Percentiles rank a stretch among this genome's conserved stretches.
Conservation (phyloP, 2,888 invertebrate genomes). For the Lydus trimaculatus region DNA sequence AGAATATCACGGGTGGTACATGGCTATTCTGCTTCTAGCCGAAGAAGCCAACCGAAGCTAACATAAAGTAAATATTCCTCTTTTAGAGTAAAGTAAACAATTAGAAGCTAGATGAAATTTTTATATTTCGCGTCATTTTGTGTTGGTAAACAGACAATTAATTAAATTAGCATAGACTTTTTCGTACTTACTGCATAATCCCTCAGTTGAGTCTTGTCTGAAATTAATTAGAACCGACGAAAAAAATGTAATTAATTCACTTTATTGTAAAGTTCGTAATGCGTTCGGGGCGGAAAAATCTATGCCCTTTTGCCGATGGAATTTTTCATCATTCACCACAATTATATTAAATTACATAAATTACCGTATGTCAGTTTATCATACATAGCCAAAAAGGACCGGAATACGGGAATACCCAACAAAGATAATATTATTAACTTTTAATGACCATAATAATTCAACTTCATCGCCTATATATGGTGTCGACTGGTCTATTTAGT, state of each 20-base stretch:
- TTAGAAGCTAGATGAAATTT: not conserved
- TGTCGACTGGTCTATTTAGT: conserved; percentile 21
- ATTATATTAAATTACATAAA: conserved; percentile 4
- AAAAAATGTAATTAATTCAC: not conserved
- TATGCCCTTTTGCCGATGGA: too few species aligned
- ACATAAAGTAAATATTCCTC: too few species aligned
- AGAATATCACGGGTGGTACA: too few species aligned
- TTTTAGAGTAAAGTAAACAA: not conserved
- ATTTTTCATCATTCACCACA: not conserved
- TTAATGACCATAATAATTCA: conserved; percentile 35
- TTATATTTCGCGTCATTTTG: not conserved
- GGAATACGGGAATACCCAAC: conserved; percentile 11
- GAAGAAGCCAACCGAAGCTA: too few species aligned
- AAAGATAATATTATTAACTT: conserved; percentile 35
- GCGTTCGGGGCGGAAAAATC: too few species aligned
- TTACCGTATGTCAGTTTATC: not conserved
- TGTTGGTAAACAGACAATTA: not conserved
- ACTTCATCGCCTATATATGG: conserved; percentile 29
- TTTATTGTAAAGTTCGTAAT: not conserved
- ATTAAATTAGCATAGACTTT: not conserved
- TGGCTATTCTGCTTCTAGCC: too few species aligned
- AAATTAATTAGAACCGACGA: not conserved
- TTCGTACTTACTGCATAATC: not conserved
- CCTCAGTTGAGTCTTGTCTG: not conserved
- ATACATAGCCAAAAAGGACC: not conserved